phyloP scores from a whole-genome alignment of 2,888 invertebrate species.

The Tyria jacobaeae region DNA sequence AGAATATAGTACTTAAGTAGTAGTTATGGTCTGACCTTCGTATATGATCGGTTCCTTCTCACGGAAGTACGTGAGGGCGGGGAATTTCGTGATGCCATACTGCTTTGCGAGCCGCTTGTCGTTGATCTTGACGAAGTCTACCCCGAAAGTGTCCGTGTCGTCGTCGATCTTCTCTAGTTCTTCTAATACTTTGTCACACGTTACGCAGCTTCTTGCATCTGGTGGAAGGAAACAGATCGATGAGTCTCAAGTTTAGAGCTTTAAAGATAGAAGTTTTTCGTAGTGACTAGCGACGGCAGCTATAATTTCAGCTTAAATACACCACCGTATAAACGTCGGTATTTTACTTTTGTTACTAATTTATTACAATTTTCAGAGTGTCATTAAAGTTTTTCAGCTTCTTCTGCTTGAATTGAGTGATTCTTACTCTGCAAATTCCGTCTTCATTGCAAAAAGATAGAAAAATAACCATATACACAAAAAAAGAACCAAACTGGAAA shows the following conservation, averaged over 20 bases:
- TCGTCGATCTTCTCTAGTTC: conserved; percentile 98
- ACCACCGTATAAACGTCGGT: too few species aligned
- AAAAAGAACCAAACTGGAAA: too few species aligned
- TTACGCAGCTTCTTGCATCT: conserved; percentile 97
- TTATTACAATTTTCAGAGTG: not conserved
- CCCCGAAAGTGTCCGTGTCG: conserved; percentile 97
- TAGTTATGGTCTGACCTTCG: conserved; percentile 88
- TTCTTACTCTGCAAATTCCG: too few species aligned
- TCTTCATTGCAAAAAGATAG: too few species aligned
- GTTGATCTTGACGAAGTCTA: conserved; percentile 98
- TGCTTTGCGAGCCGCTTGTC: conserved; percentile 98
- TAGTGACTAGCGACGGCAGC: too few species aligned
- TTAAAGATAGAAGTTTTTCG: too few species aligned
- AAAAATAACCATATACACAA: too few species aligned
- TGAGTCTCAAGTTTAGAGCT: too few species aligned
- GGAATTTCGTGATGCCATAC: conserved; percentile 98
- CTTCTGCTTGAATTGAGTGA: too few species aligned
- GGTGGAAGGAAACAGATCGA: conserved; percentile 40
- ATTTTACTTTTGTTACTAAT: too few species aligned
- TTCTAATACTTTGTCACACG: conserved; percentile 96
- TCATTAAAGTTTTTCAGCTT: too few species aligned
- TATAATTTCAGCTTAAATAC: too few species aligned
- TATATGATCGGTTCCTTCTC: conserved; percentile 98
- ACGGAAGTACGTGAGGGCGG: conserved; percentile 98
- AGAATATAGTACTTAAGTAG: not conserved